Percentiles rank a stretch among this genome's conserved stretches.
phyloP scores from a whole-genome alignment of 2,113 vertebrate species.

The Gopherus flavomarginatus region DNA sequence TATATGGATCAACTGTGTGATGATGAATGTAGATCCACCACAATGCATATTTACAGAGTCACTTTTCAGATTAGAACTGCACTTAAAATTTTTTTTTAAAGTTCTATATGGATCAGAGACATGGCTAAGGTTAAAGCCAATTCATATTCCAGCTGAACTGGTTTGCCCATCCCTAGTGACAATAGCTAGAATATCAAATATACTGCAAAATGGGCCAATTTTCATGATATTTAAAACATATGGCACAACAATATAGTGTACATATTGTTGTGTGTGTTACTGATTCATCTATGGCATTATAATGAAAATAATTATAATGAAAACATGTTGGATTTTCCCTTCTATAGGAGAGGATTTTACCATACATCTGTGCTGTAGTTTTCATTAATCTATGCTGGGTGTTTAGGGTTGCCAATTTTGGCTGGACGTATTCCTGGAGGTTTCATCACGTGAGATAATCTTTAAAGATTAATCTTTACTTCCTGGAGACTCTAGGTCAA shows the following conservation, averaged over 20 bases:
- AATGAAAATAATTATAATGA: conserved; percentile 41
- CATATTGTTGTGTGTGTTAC: conserved; percentile 3
- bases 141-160: neutral
- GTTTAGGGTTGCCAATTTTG: neutral
- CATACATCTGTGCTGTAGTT: conserved; percentile 9
- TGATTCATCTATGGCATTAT: neutral
- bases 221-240: conserved; percentile 59
- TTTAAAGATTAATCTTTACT: neutral
- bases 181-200: conserved; percentile 49
- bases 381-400: conserved; percentile 36
- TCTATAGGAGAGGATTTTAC: conserved; percentile 50
- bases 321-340: conserved; percentile 4
- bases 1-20: conserved; percentile 53
- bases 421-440: neutral
- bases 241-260: neutral
- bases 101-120: conserved; percentile 22
- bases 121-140: neutral
- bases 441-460: neutral
- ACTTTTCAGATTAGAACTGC: conserved; percentile 11
- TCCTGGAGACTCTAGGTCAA: neutral
- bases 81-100: conserved; percentile 14
- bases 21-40: neutral
- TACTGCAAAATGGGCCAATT: neutral
- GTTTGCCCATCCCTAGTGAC: neutral
- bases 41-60: neutral